These are phyloP conservation scores for Meandrina meandrites DNA, from an alignment of 92 coral and sea anemone genomes.

Conservation along the genomic window DNA sequence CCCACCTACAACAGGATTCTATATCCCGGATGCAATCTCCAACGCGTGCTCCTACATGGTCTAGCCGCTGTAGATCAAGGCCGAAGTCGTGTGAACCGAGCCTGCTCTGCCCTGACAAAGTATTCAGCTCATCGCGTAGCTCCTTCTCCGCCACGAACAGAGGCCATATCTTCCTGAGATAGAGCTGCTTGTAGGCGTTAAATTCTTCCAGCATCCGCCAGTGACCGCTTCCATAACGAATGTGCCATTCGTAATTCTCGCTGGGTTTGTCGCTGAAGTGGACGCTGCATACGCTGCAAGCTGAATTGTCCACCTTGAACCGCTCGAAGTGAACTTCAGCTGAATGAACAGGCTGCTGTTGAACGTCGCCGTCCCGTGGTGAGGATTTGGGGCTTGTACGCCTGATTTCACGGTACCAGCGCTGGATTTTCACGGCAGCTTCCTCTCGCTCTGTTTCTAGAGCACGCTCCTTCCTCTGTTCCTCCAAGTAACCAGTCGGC, in stretches of 20 bases:
- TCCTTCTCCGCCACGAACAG: slow-evolving; percentile 40
- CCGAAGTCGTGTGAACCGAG: slow-evolving; percentile 62
- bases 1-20: slow-evolving; percentile 56
- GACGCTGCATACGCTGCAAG: slow-evolving; percentile 68
- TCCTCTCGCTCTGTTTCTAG: slow-evolving; percentile 42
- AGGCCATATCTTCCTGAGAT: slow-evolving; percentile 52
- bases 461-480: slow-evolving; percentile 53
- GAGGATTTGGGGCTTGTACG: neutral
- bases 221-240: slow-evolving; percentile 39
- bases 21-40: slow-evolving; percentile 48
- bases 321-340: slow-evolving; percentile 50
- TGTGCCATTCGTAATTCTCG: slow-evolving; percentile 47
- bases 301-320: slow-evolving; percentile 72
- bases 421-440: slow-evolving; percentile 59
- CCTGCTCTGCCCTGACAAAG: slow-evolving; percentile 26
- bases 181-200: slow-evolving; percentile 44
- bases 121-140: slow-evolving; percentile 32
- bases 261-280: slow-evolving; percentile 27
- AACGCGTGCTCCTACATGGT: slow-evolving; percentile 48
- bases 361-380: neutral
- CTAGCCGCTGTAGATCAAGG: slow-evolving; percentile 63
- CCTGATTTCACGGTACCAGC: slow-evolving; percentile 45
- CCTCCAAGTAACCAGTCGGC: slow-evolving; percentile 64
- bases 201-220: slow-evolving; percentile 62
- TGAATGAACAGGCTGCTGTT: neutral